Conservation (phyloP, 2,797 vertebrate species). For the Lacerta agilis region DNA sequence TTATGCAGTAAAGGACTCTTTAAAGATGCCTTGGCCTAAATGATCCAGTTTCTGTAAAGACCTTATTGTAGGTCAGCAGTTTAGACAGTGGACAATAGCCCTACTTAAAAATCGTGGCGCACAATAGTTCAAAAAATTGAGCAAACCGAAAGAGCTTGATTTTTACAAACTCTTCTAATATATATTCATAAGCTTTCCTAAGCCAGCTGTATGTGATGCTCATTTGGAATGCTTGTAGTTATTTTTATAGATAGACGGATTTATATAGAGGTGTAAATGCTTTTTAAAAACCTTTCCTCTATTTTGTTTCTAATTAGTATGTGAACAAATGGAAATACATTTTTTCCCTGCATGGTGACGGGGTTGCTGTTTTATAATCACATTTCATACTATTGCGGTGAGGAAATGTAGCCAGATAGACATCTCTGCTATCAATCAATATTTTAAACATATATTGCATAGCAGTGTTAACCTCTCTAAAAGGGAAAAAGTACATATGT, state of each 20-base stretch:
- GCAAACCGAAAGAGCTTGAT: constrained; percentile 37
- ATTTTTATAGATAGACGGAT: not conserved
- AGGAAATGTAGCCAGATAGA: not conserved
- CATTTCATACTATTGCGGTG: not conserved
- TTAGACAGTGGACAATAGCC: constrained; percentile 44
- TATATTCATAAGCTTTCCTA: constrained; percentile 35
- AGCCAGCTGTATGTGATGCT: constrained; percentile 27
- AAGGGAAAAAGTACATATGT: no score
- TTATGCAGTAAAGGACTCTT: constrained; percentile 49
- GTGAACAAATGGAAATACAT: not conserved
- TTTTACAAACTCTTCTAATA: constrained; percentile 43
- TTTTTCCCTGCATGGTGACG: not conserved
- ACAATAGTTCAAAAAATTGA: constrained; percentile 32
- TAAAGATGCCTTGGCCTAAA: constrained; percentile 48
- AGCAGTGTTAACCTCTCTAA: no score
- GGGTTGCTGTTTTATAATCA: not conserved
- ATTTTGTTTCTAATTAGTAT: not conserved
- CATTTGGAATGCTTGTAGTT: not conserved
- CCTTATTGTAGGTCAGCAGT: constrained; percentile 38
- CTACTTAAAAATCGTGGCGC: not conserved
- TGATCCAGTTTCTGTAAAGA: constrained; percentile 43
- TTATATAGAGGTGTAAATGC: not conserved
- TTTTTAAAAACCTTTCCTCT: not conserved
- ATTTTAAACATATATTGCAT: not conserved
- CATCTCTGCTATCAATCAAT: not conserved